phyloP scores from a whole-genome alignment of 2,113 vertebrate species.

The Antigone vipio region DNA sequence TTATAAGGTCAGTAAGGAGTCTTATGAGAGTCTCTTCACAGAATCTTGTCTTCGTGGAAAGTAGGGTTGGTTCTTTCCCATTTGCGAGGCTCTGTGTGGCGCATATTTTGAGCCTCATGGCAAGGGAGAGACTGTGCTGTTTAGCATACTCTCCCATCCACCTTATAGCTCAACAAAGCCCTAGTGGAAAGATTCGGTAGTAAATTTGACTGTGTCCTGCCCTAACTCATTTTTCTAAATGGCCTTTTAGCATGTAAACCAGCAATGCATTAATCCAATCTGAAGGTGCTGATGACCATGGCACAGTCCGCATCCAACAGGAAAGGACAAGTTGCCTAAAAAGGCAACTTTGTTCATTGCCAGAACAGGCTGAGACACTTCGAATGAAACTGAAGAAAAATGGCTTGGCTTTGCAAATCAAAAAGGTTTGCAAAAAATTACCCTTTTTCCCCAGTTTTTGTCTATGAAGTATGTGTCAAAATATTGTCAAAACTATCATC shows the following conservation, averaged over 20 bases:
- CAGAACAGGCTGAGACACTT: neutral
- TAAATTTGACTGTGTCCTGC: neutral
- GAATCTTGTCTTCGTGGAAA: neutral
- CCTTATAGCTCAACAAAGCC: neutral
- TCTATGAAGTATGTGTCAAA: neutral
- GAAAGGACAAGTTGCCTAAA: slow-evolving; percentile 2
- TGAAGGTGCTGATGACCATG: neutral
- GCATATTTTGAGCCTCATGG: neutral
- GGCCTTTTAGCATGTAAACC: neutral
- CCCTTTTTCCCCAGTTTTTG: neutral
- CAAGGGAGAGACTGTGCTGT: neutral
- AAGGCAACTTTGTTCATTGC: neutral
- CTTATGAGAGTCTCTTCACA: neutral
- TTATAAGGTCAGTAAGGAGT: neutral
- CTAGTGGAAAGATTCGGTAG: neutral
- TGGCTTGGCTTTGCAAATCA: neutral
- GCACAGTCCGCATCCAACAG: neutral
- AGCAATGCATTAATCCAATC: neutral
- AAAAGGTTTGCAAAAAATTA: neutral
- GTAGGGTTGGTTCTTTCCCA: neutral
- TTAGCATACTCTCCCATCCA: neutral
- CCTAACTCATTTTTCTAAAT: neutral
- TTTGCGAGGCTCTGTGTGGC: neutral
- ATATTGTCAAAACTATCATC: neutral
- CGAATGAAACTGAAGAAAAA: neutral